A percentile compares a stretch with the other conserved stretches of the same genome.
Conservation (phyloP, 2,113 vertebrate species). For the Atlantisia rogersi region DNA sequence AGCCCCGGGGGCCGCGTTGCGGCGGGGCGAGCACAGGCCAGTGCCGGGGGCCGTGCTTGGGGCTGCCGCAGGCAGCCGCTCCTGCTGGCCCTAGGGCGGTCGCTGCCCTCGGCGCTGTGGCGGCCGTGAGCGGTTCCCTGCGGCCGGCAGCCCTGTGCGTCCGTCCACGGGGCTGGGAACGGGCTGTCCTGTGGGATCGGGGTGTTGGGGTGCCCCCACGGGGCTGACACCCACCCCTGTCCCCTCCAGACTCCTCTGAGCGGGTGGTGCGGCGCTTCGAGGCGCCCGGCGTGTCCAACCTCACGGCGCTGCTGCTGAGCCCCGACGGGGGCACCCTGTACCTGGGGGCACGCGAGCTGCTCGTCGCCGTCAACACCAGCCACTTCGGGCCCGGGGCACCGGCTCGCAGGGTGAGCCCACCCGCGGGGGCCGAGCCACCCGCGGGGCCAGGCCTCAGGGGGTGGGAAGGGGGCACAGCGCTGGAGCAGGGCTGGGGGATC, state of each 20-base stretch:
- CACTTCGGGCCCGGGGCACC: conserved; percentile 51
- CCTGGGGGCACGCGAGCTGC: conserved; percentile 85
- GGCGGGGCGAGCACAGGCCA: too few species aligned
- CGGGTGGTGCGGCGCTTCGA: conserved; percentile 80
- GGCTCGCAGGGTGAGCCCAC: conserved; percentile 80
- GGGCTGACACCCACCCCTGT: background rate
- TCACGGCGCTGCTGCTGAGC: conserved; percentile 87
- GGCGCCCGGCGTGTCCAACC: conserved; percentile 79
- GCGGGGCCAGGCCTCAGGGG: background rate
- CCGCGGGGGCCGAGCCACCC: fast-evolving
- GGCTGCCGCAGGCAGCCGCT: too few species aligned
- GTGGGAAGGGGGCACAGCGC: background rate
- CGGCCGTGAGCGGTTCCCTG: fast-evolving
- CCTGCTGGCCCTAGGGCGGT: fast-evolving
- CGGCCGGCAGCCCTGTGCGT: background rate
- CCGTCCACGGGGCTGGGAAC: background rate
- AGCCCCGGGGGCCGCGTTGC: background rate
- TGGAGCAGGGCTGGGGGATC: background rate
- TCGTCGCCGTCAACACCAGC: conserved; percentile 83
- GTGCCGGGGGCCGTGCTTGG: too few species aligned
- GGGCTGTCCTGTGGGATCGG: fast-evolving
- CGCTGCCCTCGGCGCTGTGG: fast-evolving
- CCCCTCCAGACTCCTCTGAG: conserved; percentile 70
- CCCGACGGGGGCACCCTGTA: conserved; percentile 83
- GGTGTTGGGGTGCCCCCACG: fast-evolving